Percentiles rank a stretch among this genome's conserved stretches.
These are phyloP conservation scores for Melanophora roralis DNA, from an alignment of 2,888 invertebrate genomes.

Conservation along the genomic window DNA sequence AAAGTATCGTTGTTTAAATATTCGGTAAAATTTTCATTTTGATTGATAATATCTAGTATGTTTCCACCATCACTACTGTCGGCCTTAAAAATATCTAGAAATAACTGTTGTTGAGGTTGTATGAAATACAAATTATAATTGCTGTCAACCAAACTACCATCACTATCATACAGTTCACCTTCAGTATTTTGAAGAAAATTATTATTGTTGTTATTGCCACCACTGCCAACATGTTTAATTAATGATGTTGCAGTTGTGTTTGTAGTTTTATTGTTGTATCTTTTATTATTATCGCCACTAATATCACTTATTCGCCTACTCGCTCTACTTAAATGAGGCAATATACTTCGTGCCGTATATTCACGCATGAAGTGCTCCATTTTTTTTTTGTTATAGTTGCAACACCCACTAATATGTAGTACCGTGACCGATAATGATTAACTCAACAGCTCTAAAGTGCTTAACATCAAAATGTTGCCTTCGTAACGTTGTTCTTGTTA, in stretches of 20 bases:
- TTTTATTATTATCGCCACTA: background rate
- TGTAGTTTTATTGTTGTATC: background rate
- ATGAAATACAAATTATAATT: conserved; percentile 67
- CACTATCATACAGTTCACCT: background rate
- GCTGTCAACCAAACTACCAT: background rate
- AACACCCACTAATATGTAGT: background rate
- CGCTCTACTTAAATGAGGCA: conserved; percentile 60
- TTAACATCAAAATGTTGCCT: background rate
- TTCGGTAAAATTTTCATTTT: conserved; percentile 42
- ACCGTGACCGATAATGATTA: background rate
- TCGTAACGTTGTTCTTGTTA: background rate
- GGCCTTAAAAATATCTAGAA: conserved; percentile 29
- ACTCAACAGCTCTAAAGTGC: conserved; percentile 16
- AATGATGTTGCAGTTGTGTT: background rate
- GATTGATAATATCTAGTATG: conserved; percentile 11
- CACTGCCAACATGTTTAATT: background rate
- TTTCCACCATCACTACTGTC: background rate
- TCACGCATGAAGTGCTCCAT: conserved; percentile 65
- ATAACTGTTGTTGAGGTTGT: conserved; percentile 65
- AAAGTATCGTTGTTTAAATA: conserved; percentile 41
- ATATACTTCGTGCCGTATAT: conserved; percentile 67
- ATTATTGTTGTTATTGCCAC: conserved; percentile 35
- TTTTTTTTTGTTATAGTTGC: background rate
- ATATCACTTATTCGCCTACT: conserved; percentile 6
- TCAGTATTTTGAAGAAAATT: conserved; percentile 8